Conservation (phyloP, 2,888 invertebrate species). For the Tanytarsus gracilentus region DNA sequence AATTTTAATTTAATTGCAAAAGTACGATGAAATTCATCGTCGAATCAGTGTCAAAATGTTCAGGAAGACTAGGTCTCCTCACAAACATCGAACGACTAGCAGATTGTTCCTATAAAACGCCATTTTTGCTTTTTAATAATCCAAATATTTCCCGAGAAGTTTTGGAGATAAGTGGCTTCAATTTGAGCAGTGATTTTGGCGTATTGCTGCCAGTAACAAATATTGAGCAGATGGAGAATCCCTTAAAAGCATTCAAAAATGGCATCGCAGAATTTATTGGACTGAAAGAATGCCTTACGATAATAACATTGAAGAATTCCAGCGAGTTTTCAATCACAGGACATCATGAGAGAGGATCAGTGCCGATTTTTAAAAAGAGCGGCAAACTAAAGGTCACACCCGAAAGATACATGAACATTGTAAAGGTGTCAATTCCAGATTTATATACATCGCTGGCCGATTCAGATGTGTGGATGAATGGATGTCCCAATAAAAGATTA, state of each 20-base stretch:
- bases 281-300: constrained; percentile 46
- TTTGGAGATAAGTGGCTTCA: constrained; percentile 41
- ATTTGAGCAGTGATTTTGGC: not conserved
- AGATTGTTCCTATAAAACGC: constrained; percentile 56
- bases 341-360: constrained; percentile 58
- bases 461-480: constrained; percentile 53
- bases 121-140: constrained; percentile 63
- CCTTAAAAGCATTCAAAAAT: constrained; percentile 54
- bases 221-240: constrained; percentile 51
- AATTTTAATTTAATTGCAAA: not conserved
- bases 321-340: constrained; percentile 57
- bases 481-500: constrained; percentile 60
- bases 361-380: constrained; percentile 69
- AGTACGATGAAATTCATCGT: constrained; percentile 62
- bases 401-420: constrained; percentile 63
- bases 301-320: constrained; percentile 60
- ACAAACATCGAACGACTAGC: constrained; percentile 51
- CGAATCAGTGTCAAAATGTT: constrained; percentile 49
- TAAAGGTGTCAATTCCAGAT: constrained; percentile 70
- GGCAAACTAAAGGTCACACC: constrained; percentile 62
- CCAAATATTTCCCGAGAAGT: constrained; percentile 75
- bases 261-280: constrained; percentile 63
- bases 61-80: constrained; percentile 57
- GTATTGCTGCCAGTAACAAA: not conserved
- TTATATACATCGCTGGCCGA: constrained; percentile 75